These are phyloP conservation scores for Zoroaster sp. DNA, from an alignment of 53 echinoderm and acorn worm species.

Conservation along the genomic window DNA sequence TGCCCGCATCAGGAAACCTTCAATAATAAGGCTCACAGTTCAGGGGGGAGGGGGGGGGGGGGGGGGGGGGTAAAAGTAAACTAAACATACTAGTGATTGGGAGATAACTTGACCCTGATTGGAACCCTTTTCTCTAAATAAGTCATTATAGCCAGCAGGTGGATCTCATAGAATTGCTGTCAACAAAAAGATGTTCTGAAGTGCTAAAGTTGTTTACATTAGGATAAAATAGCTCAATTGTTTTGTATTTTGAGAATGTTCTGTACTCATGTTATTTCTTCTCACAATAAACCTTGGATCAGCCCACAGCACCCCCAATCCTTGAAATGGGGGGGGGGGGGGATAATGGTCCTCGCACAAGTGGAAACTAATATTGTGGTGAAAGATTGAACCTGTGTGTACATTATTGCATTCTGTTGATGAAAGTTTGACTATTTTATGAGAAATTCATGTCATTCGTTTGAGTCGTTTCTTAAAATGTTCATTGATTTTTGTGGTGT, in stretches of 20 bases:
- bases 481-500: not conserved
- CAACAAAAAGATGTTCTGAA: not conserved
- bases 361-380: not conserved
- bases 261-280: not conserved
- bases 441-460: not conserved
- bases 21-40: too few relatives aligned
- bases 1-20: too few relatives aligned
- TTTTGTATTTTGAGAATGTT: not conserved
- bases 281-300: constrained; percentile 25
- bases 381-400: not conserved
- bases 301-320: not conserved
- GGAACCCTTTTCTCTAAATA: too few relatives aligned
- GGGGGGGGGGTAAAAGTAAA: too few relatives aligned
- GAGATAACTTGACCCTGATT: too few relatives aligned
- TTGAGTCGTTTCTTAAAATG: too few relatives aligned
- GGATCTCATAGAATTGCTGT: too few relatives aligned
- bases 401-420: constrained; percentile 5
- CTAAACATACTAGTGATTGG: too few relatives aligned
- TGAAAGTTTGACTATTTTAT: not conserved
- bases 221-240: not conserved
- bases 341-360: not conserved
- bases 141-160: too few relatives aligned
- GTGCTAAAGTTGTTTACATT: not conserved
- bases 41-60: too few relatives aligned
- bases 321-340: constrained; percentile 9